Conservation (phyloP, 2,797 vertebrate species). For the Scomberomorus guttatus region DNA sequence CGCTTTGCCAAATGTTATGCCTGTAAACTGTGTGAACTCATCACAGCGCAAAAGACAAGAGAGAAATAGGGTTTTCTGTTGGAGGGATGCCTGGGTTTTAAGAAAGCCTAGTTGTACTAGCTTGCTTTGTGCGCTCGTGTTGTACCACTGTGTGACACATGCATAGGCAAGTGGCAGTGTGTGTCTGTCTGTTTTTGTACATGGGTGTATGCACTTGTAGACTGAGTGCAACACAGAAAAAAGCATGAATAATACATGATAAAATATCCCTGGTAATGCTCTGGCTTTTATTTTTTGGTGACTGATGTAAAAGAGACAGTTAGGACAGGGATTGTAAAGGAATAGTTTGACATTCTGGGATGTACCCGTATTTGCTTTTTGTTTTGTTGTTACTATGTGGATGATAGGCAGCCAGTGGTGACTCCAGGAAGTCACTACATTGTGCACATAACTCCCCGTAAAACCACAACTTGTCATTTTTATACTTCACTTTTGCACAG, state of each 20-base stretch:
- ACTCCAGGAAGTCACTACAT: neutral
- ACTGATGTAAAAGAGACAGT: conserved; percentile 28
- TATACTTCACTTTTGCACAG: neutral
- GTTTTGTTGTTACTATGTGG: neutral
- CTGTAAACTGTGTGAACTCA: conserved; percentile 80
- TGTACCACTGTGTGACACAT: conserved; percentile 72
- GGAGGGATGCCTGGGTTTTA: conserved; percentile 52
- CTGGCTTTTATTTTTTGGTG: conserved; percentile 54
- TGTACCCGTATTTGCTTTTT: neutral
- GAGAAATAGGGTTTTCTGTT: conserved; percentile 52
- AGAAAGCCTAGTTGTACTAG: conserved; percentile 47
- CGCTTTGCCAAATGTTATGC: conserved; percentile 76
- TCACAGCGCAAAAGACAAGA: conserved; percentile 54
- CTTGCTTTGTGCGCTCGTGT: conserved; percentile 53
- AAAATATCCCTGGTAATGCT: conserved; percentile 62
- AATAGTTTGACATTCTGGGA: conserved; percentile 8
- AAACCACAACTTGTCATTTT: neutral
- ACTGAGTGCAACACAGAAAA: conserved; percentile 59
- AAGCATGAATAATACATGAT: conserved; percentile 73
- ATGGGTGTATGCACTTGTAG: conserved; percentile 59
- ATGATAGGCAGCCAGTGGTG: neutral
- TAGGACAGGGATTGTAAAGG: conserved; percentile 11
- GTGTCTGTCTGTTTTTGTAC: conserved; percentile 58
- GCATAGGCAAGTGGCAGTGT: conserved; percentile 54
- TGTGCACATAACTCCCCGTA: too few species aligned